Percentiles rank a stretch among this genome's conserved stretches.
These are phyloP conservation scores for Penaeus indicus DNA, from an alignment of 1,140 invertebrate species.

Conservation along the genomic window DNA sequence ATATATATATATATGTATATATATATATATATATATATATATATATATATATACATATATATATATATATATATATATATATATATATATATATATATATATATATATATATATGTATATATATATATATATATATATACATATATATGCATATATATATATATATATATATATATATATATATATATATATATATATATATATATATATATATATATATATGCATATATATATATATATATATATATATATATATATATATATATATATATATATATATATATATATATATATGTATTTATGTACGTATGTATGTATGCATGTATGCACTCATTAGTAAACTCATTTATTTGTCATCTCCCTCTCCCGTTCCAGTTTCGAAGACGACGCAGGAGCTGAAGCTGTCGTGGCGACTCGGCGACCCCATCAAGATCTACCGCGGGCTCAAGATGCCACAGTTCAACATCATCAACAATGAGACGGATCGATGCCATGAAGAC, in stretches of 20 bases:
- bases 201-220: neutral
- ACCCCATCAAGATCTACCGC: constrained; percentile 72
- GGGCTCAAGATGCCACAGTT: constrained; percentile 73
- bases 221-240: neutral
- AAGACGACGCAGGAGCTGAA: constrained; percentile 74
- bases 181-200: neutral
- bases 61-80: constrained; percentile 28
- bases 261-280: neutral
- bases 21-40: too few species aligned
- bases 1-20: too few species aligned
- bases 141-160: too few species aligned
- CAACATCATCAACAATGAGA: constrained; percentile 69
- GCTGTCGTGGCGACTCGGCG: constrained; percentile 71
- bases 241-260: neutral
- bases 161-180: too few species aligned
- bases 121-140: too few species aligned
- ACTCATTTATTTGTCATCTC: neutral
- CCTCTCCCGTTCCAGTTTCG: constrained; percentile 70
- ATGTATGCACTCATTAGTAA: neutral
- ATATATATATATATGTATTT: constrained; percentile 11
- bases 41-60: neutral
- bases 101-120: neutral
- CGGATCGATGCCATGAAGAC: constrained; percentile 69
- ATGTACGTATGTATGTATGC: constrained; percentile 19
- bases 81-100: constrained; percentile 25